A percentile compares a stretch with the other conserved stretches of the same genome.
phyloP scores from a whole-genome alignment of 2,113 vertebrate species.

The Burhinus bistriatus region DNA sequence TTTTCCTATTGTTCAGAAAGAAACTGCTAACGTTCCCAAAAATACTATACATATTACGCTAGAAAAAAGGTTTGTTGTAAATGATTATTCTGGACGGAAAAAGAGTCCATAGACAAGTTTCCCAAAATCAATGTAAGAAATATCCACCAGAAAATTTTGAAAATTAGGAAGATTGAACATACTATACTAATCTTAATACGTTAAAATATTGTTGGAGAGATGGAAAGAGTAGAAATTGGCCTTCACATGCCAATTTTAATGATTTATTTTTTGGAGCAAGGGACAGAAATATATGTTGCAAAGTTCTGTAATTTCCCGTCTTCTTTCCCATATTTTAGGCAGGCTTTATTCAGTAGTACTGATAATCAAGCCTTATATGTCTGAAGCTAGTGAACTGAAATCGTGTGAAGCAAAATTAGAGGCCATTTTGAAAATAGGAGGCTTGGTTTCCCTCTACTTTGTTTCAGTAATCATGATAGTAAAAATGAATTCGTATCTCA shows the following conservation, averaged over 20 bases:
- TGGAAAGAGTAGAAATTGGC: background rate
- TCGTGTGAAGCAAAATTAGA: background rate
- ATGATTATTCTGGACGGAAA: background rate
- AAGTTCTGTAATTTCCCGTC: background rate
- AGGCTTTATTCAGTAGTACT: background rate
- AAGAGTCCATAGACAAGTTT: background rate
- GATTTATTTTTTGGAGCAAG: background rate
- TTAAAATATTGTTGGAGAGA: background rate
- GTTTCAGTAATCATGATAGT: background rate
- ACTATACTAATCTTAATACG: background rate
- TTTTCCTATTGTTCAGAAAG: slow-evolving; percentile 44
- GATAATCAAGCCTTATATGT: background rate
- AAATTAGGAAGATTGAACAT: background rate
- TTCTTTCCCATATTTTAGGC: background rate
- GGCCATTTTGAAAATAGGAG: background rate
- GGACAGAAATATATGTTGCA: background rate
- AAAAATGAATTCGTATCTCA: background rate
- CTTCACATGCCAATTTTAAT: background rate
- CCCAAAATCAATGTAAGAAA: background rate
- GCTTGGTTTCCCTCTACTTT: background rate
- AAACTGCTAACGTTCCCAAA: background rate
- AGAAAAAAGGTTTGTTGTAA: background rate
- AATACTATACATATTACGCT: background rate
- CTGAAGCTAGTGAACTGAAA: background rate
- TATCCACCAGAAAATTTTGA: background rate